A percentile compares a stretch with the other conserved stretches of the same genome.
Evolutionary conservation across 2,888 invertebrate genomes (phyloP).

Genomic region (Chrysina gloriosa): DNA sequence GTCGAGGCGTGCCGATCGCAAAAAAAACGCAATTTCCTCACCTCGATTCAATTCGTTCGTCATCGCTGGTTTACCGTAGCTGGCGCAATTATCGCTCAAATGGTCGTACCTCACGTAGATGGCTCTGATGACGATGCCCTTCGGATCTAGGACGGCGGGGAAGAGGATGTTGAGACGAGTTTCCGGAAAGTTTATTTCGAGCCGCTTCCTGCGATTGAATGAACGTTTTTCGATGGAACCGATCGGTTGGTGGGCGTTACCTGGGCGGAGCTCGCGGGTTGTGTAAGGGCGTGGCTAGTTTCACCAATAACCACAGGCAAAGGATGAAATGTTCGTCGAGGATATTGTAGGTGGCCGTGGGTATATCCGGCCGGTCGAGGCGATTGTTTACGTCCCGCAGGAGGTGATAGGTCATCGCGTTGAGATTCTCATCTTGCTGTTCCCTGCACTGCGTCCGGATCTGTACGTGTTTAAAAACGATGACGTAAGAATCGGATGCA

Average conservation of each 20-base stretch:
- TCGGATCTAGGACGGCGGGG: constrained; percentile 64
- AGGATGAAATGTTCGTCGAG: constrained; percentile 62
- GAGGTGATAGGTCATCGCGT: constrained; percentile 66
- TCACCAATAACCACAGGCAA: constrained; percentile 66
- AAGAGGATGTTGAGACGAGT: constrained; percentile 64
- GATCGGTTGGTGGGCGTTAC: neutral
- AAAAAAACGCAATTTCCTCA: no score
- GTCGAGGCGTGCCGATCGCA: no score
- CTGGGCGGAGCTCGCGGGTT: constrained; percentile 59
- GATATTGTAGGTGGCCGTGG: constrained; percentile 64
- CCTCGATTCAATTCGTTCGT: constrained; percentile 43
- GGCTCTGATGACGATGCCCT: constrained; percentile 65
- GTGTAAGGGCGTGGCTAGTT: constrained; percentile 62
- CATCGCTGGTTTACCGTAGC: constrained; percentile 47
- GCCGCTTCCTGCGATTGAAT: constrained; percentile 58
- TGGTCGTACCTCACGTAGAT: constrained; percentile 69
- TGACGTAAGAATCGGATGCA: neutral
- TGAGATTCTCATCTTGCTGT: constrained; percentile 64
- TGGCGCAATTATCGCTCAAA: constrained; percentile 66
- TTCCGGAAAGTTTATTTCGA: constrained; percentile 65
- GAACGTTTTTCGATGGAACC: no score
- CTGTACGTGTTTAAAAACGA: neutral
- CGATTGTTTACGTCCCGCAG: constrained; percentile 66
- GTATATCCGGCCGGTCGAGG: constrained; percentile 64
- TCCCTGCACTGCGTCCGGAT: constrained; percentile 62